phyloP scores from a whole-genome alignment of 2,888 invertebrate species.

The Dasysyrphus albostriatus region DNA sequence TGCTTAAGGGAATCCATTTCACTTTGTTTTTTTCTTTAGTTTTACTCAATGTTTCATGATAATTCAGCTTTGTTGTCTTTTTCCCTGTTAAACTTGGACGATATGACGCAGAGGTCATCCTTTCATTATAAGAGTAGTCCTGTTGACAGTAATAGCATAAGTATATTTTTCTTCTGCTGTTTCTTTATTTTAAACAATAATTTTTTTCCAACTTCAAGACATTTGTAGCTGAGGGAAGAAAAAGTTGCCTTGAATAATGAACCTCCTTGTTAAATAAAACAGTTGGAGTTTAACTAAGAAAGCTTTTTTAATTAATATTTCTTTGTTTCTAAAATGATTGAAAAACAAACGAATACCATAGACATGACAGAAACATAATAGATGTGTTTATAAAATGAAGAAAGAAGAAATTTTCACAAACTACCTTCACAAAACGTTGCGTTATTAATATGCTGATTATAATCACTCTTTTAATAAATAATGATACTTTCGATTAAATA shows the following conservation, averaged over 20 bases:
- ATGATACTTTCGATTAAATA: no score
- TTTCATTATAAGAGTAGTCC: slow-evolving; percentile 17
- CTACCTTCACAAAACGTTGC: no score
- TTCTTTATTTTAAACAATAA: slow-evolving; percentile 10
- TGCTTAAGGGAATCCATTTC: slow-evolving; percentile 25
- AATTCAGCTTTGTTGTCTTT: slow-evolving; percentile 31
- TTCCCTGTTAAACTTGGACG: not conserved
- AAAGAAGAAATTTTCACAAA: not conserved
- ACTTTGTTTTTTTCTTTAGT: slow-evolving; percentile 20
- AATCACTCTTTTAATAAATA: no score
- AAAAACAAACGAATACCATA: slow-evolving; percentile 27
- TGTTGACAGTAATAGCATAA: slow-evolving; percentile 9
- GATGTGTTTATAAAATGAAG: not conserved
- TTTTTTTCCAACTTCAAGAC: not conserved
- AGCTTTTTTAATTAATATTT: slow-evolving; percentile 61
- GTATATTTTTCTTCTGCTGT: slow-evolving; percentile 2
- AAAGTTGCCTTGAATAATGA: slow-evolving; percentile 49
- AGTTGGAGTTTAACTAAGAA: slow-evolving; percentile 24
- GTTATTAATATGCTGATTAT: no score
- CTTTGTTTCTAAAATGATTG: no score
- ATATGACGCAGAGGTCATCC: slow-evolving; percentile 22
- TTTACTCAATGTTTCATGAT: slow-evolving; percentile 40
- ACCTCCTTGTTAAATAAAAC: slow-evolving; percentile 30
- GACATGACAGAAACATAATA: slow-evolving; percentile 19
- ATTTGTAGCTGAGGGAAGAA: not conserved